phyloP scores from a whole-genome alignment of 2,113 vertebrate genomes.

The Promerops cafer region DNA sequence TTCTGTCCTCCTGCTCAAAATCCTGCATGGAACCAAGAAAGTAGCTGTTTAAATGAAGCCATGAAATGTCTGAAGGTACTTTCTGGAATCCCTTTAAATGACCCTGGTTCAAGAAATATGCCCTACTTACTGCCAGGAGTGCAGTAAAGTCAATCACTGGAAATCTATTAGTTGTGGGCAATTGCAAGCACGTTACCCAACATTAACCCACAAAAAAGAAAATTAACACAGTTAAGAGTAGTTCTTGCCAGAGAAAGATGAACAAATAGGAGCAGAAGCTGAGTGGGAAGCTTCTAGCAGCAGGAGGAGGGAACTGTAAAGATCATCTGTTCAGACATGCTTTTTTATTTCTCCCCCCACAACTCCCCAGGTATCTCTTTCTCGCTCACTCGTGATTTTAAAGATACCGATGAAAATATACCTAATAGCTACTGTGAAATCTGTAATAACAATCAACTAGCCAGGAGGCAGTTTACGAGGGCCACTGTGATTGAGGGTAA shows the following conservation, averaged over 20 bases:
- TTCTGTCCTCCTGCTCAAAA: background rate
- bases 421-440: background rate
- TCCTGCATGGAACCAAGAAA: background rate
- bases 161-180: conserved; percentile 44
- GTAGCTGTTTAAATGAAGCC: background rate
- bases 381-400: background rate
- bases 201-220: conserved; percentile 43
- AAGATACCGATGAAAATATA: conserved; percentile 11
- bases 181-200: conserved; percentile 16
- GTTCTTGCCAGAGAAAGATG: conserved; percentile 43
- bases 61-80: background rate
- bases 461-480: background rate
- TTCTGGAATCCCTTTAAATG: conserved; percentile 31
- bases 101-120: conserved; percentile 27
- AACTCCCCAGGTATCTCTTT: background rate
- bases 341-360: background rate
- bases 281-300: conserved; percentile 60
- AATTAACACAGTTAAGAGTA: conserved; percentile 40
- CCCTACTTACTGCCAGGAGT: background rate
- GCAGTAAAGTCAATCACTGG: conserved; percentile 18
- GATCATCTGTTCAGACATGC: conserved; percentile 50
- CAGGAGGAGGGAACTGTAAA: conserved; percentile 22
- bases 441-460: background rate
- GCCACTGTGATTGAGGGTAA: background rate
- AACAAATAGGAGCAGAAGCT: conserved; percentile 63